A percentile compares a stretch with the other conserved stretches of the same genome.
phyloP scores from a whole-genome alignment of 2,888 invertebrate species.

The Andrena camellia region DNA sequence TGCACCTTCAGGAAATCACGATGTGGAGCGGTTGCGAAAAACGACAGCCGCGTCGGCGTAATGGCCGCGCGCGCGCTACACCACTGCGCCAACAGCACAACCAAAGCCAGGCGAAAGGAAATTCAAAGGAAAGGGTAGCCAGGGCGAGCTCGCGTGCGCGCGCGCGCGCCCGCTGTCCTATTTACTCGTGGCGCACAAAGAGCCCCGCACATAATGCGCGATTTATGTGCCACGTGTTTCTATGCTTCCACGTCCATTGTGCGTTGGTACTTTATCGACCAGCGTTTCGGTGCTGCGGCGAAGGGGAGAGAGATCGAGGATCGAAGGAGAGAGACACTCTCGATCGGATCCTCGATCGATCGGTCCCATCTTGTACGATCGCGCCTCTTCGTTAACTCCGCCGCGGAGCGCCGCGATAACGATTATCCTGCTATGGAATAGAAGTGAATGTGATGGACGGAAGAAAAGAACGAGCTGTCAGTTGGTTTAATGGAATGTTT shows the following conservation, averaged over 20 bases:
- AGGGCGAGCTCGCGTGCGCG: slow-evolving; percentile 46
- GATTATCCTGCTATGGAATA: too few species aligned
- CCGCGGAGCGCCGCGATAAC: too few species aligned
- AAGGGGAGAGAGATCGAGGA: slow-evolving; percentile 18
- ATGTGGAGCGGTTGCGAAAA: slow-evolving; percentile 79
- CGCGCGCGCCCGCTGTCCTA: slow-evolving; percentile 58
- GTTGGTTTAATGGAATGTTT: too few species aligned
- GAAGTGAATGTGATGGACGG: too few species aligned
- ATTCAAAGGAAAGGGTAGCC: slow-evolving; percentile 63
- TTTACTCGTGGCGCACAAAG: slow-evolving; percentile 64
- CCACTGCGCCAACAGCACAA: slow-evolving; percentile 69
- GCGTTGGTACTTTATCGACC: slow-evolving; percentile 59
- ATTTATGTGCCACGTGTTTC: slow-evolving; percentile 69
- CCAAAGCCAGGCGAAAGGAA: slow-evolving; percentile 59
- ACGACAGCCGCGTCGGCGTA: slow-evolving; percentile 48
- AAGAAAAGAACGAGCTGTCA: too few species aligned
- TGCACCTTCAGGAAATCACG: slow-evolving; percentile 79
- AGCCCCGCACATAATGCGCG: slow-evolving; percentile 65
- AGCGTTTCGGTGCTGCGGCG: slow-evolving; percentile 37
- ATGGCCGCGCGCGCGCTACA: slow-evolving; percentile 19
- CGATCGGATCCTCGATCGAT: not conserved
- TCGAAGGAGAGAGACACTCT: not conserved
- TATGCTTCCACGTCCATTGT: slow-evolving; percentile 61
- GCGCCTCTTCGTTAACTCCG: not conserved
- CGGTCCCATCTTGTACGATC: not conserved